phyloP scores from a whole-genome alignment of 2,113 vertebrate species.

The Cyprinodon brontotheroides region DNA sequence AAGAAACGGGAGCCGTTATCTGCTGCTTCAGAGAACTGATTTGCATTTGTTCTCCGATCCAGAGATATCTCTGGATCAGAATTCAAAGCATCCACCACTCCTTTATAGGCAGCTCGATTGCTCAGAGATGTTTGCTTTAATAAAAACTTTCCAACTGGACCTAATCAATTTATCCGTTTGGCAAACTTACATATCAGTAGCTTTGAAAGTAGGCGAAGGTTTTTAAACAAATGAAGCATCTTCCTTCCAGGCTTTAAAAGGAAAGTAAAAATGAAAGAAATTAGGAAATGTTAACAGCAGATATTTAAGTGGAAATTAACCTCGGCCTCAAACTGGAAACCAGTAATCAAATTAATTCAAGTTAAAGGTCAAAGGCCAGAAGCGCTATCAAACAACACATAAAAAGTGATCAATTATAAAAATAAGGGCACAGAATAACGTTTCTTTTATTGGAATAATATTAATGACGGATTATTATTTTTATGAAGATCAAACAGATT shows the following conservation, averaged over 20 bases:
- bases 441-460: too few relatives aligned
- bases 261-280: background rate
- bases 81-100: background rate
- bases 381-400: background rate
- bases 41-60: background rate
- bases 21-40: background rate
- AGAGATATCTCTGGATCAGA: background rate
- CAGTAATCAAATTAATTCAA: background rate
- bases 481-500: too few relatives aligned
- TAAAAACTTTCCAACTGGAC: background rate
- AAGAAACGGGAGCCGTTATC: background rate
- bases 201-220: background rate
- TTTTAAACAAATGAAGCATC: background rate
- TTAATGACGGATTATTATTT: too few relatives aligned
- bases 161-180: background rate
- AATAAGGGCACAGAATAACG: too few relatives aligned
- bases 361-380: background rate
- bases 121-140: background rate
- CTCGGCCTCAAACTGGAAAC: too few relatives aligned
- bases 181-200: background rate
- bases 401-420: background rate
- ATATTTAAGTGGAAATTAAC: background rate
- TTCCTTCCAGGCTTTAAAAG: background rate
- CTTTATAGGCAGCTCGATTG: background rate
- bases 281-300: background rate